Percentiles rank a stretch among this genome's conserved stretches.
These are phyloP conservation scores for Pao palembangensis DNA, from an alignment of 2,113 vertebrate species.

Conservation along the genomic window DNA sequence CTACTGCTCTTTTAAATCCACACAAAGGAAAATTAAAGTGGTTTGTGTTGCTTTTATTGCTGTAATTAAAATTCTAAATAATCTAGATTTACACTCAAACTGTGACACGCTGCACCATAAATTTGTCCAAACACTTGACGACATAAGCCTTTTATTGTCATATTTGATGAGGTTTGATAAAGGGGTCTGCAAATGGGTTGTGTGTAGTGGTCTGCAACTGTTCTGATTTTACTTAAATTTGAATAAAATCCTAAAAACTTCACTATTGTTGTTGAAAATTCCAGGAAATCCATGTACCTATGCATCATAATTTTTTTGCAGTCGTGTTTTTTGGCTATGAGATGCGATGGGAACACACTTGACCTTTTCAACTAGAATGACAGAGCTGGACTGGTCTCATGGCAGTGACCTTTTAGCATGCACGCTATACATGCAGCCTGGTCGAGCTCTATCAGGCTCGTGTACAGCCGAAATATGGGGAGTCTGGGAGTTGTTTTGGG, in stretches of 20 bases:
- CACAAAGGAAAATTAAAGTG: too few species aligned
- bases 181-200: too few species aligned
- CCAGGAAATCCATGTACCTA: not conserved
- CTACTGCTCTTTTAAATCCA: too few species aligned
- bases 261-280: slow-evolving; percentile 4
- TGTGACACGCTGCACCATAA: too few species aligned
- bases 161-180: too few species aligned
- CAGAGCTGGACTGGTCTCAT: slow-evolving; percentile 60
- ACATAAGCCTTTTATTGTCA: too few species aligned
- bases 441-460: slow-evolving; percentile 33
- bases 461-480: slow-evolving; percentile 1
- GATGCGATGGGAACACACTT: slow-evolving; percentile 56
- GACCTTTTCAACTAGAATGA: slow-evolving; percentile 77
- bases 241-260: not conserved
- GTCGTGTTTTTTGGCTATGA: slow-evolving; percentile 29
- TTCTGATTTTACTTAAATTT: too few species aligned
- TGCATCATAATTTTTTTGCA: not conserved
- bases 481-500: slow-evolving; percentile 33
- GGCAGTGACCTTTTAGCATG: slow-evolving; percentile 71
- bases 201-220: too few species aligned
- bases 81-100: too few species aligned
- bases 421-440: slow-evolving; percentile 35
- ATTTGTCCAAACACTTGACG: too few species aligned
- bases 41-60: too few species aligned
- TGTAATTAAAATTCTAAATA: too few species aligned